A percentile compares a stretch with the other conserved stretches of the same genome.
These are phyloP conservation scores for Notocelia uddmanniana DNA, from an alignment of 2,888 invertebrate genomes.

Conservation along the genomic window DNA sequence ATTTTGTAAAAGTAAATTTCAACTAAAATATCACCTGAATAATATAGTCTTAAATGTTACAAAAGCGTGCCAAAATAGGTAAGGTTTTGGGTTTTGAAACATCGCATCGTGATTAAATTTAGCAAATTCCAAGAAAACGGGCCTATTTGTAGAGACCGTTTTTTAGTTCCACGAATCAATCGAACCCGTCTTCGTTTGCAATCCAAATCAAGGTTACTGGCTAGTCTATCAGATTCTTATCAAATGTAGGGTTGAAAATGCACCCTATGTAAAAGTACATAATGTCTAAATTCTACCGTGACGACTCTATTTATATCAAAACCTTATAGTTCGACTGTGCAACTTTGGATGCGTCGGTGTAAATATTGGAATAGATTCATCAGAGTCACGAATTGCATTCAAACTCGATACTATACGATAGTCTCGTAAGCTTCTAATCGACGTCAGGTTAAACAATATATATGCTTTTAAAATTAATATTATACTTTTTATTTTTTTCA, in stretches of 20 bases:
- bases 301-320: background rate
- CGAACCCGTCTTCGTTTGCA: constrained; percentile 22
- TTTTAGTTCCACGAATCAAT: constrained; percentile 36
- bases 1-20: no score
- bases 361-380: no score
- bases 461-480: constrained; percentile 5
- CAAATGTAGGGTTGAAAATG: background rate
- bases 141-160: constrained; percentile 12
- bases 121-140: constrained; percentile 15
- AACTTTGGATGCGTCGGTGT: background rate
- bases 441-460: background rate
- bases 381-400: no score
- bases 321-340: background rate
- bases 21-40: no score
- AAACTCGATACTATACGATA: no score
- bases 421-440: background rate
- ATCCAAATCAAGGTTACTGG: constrained; percentile 29
- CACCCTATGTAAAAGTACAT: background rate
- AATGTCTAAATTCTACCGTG: background rate
- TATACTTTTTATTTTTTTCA: constrained; percentile 54
- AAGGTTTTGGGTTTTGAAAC: background rate
- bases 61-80: background rate
- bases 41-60: background rate
- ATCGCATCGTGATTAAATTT: constrained; percentile 7
- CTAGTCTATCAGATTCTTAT: background rate